phyloP scores from a whole-genome alignment of 2,888 invertebrate species.

The Malthinus seriepunctatus region DNA sequence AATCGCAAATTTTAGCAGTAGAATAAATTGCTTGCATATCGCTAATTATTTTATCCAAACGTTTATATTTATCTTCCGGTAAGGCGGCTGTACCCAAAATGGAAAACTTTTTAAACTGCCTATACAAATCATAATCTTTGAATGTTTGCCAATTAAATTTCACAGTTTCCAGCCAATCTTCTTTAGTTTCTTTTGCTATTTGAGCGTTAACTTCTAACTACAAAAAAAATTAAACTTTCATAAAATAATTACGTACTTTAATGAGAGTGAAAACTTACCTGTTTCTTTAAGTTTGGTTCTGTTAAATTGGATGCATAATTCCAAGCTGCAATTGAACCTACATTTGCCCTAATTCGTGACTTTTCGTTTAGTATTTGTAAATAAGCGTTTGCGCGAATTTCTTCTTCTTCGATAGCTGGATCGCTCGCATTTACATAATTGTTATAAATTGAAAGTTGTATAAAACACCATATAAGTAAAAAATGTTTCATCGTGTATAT shows the following conservation, averaged over 20 bases:
- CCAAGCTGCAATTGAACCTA: constrained; percentile 70
- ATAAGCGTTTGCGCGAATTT: constrained; percentile 65
- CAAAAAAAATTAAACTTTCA: constrained; percentile 44
- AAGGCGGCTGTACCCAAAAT: constrained; percentile 75
- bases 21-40: constrained; percentile 79
- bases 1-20: constrained; percentile 78
- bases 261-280: constrained; percentile 47
- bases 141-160: constrained; percentile 75
- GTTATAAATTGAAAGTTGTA: constrained; percentile 2
- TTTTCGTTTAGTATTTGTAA: constrained; percentile 65
- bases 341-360: constrained; percentile 62
- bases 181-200: constrained; percentile 61
- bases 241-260: no score
- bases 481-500: constrained; percentile 1
- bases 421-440: constrained; percentile 32
- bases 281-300: constrained; percentile 66
- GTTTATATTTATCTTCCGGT: constrained; percentile 67
- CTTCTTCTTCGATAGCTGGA: constrained; percentile 56
- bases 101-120: constrained; percentile 76
- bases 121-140: constrained; percentile 66
- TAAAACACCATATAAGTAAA: constrained; percentile 1
- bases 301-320: constrained; percentile 77
- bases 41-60: constrained; percentile 64
- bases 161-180: constrained; percentile 67
- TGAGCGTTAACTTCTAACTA: constrained; percentile 53